Base-by-base conservation (phyloP, 2,888 invertebrate genomes). In the Myopa tessellatipennis region DNA sequence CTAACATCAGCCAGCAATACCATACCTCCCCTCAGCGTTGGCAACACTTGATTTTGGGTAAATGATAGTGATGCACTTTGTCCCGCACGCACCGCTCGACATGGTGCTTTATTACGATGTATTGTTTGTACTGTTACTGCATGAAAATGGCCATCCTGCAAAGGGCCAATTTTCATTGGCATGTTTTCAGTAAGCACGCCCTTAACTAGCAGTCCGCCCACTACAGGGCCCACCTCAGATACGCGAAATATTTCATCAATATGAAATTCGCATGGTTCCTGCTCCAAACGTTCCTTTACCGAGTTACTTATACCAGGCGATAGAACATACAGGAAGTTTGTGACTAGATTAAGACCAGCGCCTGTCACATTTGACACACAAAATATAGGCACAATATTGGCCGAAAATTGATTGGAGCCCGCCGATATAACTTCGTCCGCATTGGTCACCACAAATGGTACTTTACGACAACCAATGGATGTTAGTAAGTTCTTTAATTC, bases 221-320 rank as follows among this genome's bases (percentile, higher is more conserved):
- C 92, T 40, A 97, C 95, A 10, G 95, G 94, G 0, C 95, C 95
- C 0, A 94, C 92, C 82, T 95, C 95, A 0, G 94, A 94, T 18
- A 96, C 95, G 85, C 94, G 93, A 88, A 97, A 96, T 14, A 95
- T 96, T 90, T 98, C 98, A 87, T 99, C 98, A 65, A 99, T 95
- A 91, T 98, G 96, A 88, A 98, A 98, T 86, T 95, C 95, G 81
- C 94, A 93, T 0, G 92, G 90, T 82, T 95, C 94, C 86, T 94
- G 93, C 83, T 94, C 93, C n/a, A 94, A 87, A 52, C 92, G 90
- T 85, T 94, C 94, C 80, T 93, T 91, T 84, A 95, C 94, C 74
- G 92, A 90, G 77, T 91, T 85, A 83, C 91, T 92, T 52, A 92
- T 90, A 5, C 92, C 91, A 1, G 95, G 94, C 10, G 94, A 92